These are phyloP conservation scores for Promerops cafer DNA, from an alignment of 2,113 vertebrate genomes.

Conservation along the genomic window DNA sequence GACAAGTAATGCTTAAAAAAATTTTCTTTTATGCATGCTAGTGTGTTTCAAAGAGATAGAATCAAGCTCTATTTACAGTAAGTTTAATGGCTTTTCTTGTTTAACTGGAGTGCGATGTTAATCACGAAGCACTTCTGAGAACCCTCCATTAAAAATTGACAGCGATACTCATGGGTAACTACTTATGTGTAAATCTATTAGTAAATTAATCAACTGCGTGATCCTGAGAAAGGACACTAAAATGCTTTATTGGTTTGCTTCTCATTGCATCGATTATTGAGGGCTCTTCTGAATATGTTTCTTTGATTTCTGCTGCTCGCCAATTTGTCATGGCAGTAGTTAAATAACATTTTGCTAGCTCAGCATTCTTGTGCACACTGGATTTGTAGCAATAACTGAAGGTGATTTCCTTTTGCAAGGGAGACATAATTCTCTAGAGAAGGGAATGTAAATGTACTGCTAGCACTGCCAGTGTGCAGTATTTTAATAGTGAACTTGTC, in stretches of 20 bases:
- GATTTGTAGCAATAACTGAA: neutral
- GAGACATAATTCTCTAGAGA: neutral
- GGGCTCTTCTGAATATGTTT: neutral
- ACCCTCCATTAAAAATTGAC: neutral
- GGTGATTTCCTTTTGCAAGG: conserved; percentile 7
- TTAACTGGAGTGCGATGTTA: neutral
- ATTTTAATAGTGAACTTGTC: conserved; percentile 37
- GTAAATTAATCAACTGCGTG: neutral
- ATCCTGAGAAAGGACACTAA: neutral
- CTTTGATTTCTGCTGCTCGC: neutral
- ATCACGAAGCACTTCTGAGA: neutral
- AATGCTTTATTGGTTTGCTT: conserved; percentile 9
- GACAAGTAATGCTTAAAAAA: neutral
- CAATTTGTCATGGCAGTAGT: neutral
- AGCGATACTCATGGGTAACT: neutral
- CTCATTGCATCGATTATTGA: neutral
- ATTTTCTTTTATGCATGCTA: neutral
- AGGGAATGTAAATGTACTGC: neutral
- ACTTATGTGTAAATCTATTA: conserved; percentile 3
- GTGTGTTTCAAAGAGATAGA: neutral
- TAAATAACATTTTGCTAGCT: neutral
- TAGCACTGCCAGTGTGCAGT: conserved; percentile 25
- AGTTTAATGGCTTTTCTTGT: neutral
- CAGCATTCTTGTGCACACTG: neutral
- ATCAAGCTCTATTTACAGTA: neutral